Base-by-base conservation (phyloP, 2,797 vertebrate genomes). In the Rallus crepitans region DNA sequence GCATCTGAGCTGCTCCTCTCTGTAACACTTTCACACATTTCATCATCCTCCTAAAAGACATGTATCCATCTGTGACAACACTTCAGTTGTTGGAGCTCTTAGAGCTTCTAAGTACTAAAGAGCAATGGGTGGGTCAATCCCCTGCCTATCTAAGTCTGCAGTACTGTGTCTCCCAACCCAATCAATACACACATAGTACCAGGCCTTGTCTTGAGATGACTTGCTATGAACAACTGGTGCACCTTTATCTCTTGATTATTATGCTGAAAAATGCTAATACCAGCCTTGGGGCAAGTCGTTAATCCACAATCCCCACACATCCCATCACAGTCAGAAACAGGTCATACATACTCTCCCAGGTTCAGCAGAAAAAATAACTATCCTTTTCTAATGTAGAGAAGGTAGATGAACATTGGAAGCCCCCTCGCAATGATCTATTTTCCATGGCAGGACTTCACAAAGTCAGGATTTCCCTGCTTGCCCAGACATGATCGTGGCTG, bases 251-350 rank as follows among this genome's bases (percentile, higher is more conserved):
- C 82, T 60, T 84, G 61, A 42, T 88, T 75, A 84, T 84, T 94
- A 89, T 4, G 1, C n/a, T 39, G 57, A 82, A 91, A 96, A 90
- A 90, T 87, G 9, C 73, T 90, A 93, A 92, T 87, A 69, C 75
- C 55, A 87, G 59, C 88, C 86, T 89, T 89, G 64, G 73, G 90
- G 70, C 42, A 82, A 94, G 64, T 69, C 93, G 90, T 94, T 90
- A 92, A 94, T 94, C 86, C 78, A 90, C 59, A 66, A 7, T 90
- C 35, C n/a, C 42, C 42, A 79, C 66, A 82, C 7, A 57, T 60
- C 56, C 35, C 45, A 82, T 90, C 89, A 77, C 11, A 82, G 56
- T 39, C 69, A 82, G 56, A 84, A 78, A 84, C 39, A 83, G 1
- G 2, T 72, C 63, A 48, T 56, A 25, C 47, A 8, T 42, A 39